Percentiles rank a stretch among this genome's conserved stretches.
phyloP scores from a whole-genome alignment of 2,888 invertebrate genomes.

The Mesochorus sp. region DNA sequence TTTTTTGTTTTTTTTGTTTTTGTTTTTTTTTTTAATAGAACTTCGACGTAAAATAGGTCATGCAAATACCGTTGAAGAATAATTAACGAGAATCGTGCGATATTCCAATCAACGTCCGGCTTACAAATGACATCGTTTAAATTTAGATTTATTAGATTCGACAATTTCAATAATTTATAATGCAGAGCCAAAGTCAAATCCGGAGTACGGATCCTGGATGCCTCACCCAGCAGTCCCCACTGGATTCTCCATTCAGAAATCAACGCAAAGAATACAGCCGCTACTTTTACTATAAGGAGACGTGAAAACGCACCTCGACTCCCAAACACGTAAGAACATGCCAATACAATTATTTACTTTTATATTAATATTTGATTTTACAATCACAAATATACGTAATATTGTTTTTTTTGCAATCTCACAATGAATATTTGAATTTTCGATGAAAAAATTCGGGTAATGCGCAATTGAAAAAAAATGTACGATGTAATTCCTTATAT shows the following conservation, averaged over 20 bases:
- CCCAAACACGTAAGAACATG: constrained; percentile 75
- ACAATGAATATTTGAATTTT: too few relatives aligned
- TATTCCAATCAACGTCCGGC: not conserved
- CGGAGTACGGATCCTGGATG: constrained; percentile 92
- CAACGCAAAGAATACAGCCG: constrained; percentile 92
- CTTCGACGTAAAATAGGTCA: not conserved
- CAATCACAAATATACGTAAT: not conserved
- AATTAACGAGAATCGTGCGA: not conserved
- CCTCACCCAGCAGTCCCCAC: constrained; percentile 88
- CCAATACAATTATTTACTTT: too few relatives aligned
- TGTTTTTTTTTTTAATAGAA: not conserved
- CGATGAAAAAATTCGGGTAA: too few relatives aligned
- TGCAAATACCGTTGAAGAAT: not conserved
- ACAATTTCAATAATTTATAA: constrained; percentile 38
- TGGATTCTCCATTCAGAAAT: constrained; percentile 96
- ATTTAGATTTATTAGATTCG: not conserved
- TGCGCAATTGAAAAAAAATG: too few relatives aligned
- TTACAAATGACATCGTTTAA: not conserved
- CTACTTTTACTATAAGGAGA: constrained; percentile 93
- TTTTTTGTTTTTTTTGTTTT: not conserved
- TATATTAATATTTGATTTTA: too few relatives aligned
- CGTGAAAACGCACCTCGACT: constrained; percentile 82
- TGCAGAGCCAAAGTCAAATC: constrained; percentile 94
- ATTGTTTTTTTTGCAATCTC: too few relatives aligned
- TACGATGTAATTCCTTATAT: too few relatives aligned